Conservation (phyloP, 2,797 vertebrate genomes). For the Taenioides sp. region DNA sequence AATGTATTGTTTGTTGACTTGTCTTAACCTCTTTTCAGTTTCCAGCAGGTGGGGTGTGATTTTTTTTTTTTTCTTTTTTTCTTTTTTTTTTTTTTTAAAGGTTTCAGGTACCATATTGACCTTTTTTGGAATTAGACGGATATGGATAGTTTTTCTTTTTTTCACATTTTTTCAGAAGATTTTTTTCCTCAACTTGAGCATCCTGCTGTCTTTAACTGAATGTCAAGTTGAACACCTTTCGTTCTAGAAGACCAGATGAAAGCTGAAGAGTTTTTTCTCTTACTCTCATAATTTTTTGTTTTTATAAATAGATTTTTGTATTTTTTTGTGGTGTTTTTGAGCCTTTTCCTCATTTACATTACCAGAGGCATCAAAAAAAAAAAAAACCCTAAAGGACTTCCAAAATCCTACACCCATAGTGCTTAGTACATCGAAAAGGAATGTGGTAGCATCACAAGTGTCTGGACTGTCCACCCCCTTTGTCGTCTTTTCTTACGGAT, state of each 20-base stretch:
- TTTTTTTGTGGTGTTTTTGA: slow-evolving; percentile 37
- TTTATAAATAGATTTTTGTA: slow-evolving; percentile 43
- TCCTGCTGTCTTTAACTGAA: slow-evolving; percentile 38
- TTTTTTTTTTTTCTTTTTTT: slow-evolving; percentile 6
- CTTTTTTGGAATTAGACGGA: slow-evolving; percentile 69
- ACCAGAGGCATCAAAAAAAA: slow-evolving; percentile 39
- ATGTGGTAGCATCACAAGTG: slow-evolving; percentile 71
- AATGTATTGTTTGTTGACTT: slow-evolving; percentile 9
- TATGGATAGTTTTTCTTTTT: slow-evolving; percentile 56
- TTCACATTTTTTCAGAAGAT: slow-evolving; percentile 71
- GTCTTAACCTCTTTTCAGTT: slow-evolving; percentile 64
- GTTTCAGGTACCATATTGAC: slow-evolving; percentile 66
- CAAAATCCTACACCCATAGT: slow-evolving; percentile 60
- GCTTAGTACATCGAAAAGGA: slow-evolving; percentile 72
- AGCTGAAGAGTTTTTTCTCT: slow-evolving; percentile 62
- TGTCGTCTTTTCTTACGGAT: slow-evolving; percentile 94
- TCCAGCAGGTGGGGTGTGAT: slow-evolving; percentile 67
- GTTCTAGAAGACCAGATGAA: slow-evolving; percentile 57
- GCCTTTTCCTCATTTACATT: slow-evolving; percentile 30
- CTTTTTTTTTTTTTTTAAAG: slow-evolving; percentile 47
- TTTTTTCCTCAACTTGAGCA: slow-evolving; percentile 48
- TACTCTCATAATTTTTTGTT: slow-evolving; percentile 41
- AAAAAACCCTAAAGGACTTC: slow-evolving; percentile 50
- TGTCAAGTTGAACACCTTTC: slow-evolving; percentile 12
- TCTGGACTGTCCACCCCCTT: slow-evolving; percentile 81